Evolutionary conservation across 2,888 invertebrate genomes (phyloP).

Genomic region (Athalia rosae): DNA sequence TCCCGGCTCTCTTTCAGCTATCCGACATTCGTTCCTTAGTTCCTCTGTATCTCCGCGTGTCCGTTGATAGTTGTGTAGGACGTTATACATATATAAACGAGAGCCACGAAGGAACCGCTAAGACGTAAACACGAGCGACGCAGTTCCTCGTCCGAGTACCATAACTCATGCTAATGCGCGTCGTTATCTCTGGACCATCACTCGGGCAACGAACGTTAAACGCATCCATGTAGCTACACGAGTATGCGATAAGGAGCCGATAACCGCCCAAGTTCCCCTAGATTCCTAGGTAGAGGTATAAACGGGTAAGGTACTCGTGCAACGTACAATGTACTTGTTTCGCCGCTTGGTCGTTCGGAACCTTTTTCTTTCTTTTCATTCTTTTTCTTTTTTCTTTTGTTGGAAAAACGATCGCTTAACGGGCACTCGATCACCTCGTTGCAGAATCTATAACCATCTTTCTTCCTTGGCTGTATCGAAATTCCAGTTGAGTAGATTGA

Average conservation of each 20-base stretch:
- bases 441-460: no score
- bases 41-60: conserved; percentile 29
- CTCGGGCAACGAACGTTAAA: conserved; percentile 32
- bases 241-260: conserved; percentile 24
- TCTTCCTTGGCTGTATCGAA: no score
- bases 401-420: no score
- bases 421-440: no score
- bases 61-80: neutral
- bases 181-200: conserved; percentile 44
- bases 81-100: neutral
- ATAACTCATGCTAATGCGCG: conserved; percentile 44
- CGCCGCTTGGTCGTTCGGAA: no score
- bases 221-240: conserved; percentile 24
- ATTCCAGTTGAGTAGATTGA: no score
- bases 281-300: conserved; percentile 9
- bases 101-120: neutral
- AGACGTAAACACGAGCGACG: conserved; percentile 5
- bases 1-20: neutral
- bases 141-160: conserved; percentile 12
- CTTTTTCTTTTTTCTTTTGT: no score
- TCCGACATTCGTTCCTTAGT: neutral
- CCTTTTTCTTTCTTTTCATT: no score
- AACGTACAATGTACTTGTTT: no score
- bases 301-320: neutral
- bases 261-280: neutral